These are phyloP conservation scores for Dascyllus trimaculatus DNA, from an alignment of 2,113 vertebrate species.

Conservation along the genomic window DNA sequence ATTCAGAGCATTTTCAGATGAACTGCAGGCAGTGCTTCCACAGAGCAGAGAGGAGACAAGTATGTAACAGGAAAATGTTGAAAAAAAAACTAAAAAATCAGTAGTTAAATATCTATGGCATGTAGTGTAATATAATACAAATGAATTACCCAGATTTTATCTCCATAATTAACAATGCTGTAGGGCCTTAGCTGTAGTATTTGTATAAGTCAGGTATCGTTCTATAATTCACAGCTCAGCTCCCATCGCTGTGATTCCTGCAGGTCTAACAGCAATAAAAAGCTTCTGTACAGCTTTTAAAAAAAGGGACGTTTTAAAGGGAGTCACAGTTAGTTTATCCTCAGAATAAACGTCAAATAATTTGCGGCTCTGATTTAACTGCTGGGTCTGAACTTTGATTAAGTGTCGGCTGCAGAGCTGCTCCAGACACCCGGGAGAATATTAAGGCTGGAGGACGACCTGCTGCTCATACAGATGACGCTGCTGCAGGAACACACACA, in stretches of 20 bases:
- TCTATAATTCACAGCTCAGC: background rate
- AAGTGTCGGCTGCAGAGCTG: constrained; percentile 46
- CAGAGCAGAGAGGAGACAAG: too few relatives aligned
- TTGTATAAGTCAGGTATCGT: too few relatives aligned
- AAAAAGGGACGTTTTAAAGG: background rate
- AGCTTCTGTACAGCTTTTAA: background rate
- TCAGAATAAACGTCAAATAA: constrained; percentile 8
- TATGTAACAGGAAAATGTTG: too few relatives aligned
- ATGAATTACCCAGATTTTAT: too few relatives aligned
- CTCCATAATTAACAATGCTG: too few relatives aligned
- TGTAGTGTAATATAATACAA: too few relatives aligned
- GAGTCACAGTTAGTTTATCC: constrained; percentile 2
- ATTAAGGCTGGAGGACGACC: constrained; percentile 33
- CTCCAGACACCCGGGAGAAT: constrained; percentile 41
- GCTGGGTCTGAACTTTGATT: constrained; percentile 43
- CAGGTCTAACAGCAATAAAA: too few relatives aligned
- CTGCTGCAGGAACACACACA: constrained; percentile 29
- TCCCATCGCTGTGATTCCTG: background rate
- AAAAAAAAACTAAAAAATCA: too few relatives aligned
- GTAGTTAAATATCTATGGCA: too few relatives aligned
- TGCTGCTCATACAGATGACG: constrained; percentile 37
- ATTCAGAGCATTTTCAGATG: too few relatives aligned
- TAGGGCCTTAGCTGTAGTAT: too few relatives aligned
- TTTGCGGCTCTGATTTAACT: constrained; percentile 14
- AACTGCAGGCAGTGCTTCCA: too few relatives aligned